phyloP scores from a whole-genome alignment of 92 coral and sea anemone species.

The Metridium senile region DNA sequence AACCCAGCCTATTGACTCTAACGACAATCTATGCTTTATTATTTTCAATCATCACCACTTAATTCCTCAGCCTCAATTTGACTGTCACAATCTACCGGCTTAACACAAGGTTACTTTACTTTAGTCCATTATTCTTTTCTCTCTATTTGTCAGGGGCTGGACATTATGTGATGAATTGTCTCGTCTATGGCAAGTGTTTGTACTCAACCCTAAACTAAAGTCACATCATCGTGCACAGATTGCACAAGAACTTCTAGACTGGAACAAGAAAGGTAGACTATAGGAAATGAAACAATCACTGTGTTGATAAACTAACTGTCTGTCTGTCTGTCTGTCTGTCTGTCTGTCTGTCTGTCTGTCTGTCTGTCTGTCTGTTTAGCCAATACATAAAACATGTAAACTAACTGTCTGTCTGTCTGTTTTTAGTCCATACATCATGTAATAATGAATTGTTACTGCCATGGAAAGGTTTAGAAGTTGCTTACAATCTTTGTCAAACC shows the following conservation, averaged over 20 bases:
- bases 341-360: neutral
- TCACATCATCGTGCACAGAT: constrained; percentile 51
- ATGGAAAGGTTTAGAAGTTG: constrained; percentile 44
- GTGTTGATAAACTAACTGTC: no score
- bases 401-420: neutral
- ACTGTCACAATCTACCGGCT: no score
- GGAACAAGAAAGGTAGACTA: constrained; percentile 53
- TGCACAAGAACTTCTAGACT: constrained; percentile 49
- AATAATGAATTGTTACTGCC: neutral
- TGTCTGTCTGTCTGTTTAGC: neutral
- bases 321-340: neutral
- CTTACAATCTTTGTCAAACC: constrained; percentile 16
- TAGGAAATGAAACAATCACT: no score
- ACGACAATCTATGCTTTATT: no score
- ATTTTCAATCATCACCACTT: no score
- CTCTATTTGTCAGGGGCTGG: constrained; percentile 21
- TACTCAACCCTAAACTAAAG: constrained; percentile 65
- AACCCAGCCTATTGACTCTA: no score
- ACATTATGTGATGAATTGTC: constrained; percentile 77
- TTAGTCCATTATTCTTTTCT: neutral
- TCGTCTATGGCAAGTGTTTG: constrained; percentile 81
- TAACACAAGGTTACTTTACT: no score
- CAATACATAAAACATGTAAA: no score
- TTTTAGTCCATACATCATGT: constrained; percentile 2
- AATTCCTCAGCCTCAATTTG: no score